Percentiles rank a stretch among this genome's conserved stretches.
phyloP scores from a whole-genome alignment of 2,797 vertebrate genomes.

The Pogonophryne albipinna region DNA sequence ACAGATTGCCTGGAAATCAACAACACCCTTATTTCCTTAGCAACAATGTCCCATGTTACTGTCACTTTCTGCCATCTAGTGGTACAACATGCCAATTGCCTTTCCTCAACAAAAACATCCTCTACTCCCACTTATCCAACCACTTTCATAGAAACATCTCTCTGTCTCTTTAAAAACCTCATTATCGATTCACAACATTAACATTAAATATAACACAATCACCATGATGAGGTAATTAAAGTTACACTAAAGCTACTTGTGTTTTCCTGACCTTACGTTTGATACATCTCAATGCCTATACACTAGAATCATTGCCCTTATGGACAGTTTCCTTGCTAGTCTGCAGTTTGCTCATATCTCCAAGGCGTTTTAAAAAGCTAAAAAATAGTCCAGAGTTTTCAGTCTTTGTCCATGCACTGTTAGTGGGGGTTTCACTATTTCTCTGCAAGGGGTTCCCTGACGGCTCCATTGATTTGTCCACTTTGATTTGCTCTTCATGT shows the following conservation, averaged over 20 bases:
- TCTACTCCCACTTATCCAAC: neutral
- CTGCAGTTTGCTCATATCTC: constrained; percentile 72
- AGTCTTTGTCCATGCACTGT: constrained; percentile 61
- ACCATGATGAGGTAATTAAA: neutral
- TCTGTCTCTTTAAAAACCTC: neutral
- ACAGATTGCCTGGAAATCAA: constrained; percentile 12
- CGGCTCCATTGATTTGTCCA: constrained; percentile 31
- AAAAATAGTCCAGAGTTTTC: constrained; percentile 74
- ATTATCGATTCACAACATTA: constrained; percentile 7
- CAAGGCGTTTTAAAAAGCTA: constrained; percentile 81
- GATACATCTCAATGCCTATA: constrained; percentile 38
- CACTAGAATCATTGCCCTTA: constrained; percentile 48
- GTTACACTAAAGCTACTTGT: constrained; percentile 5
- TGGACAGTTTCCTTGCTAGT: constrained; percentile 63
- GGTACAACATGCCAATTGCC: constrained; percentile 34
- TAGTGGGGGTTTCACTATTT: constrained; percentile 54
- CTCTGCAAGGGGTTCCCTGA: constrained; percentile 14
- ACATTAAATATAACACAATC: constrained; percentile 8
- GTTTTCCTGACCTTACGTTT: constrained; percentile 21
- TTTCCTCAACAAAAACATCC: constrained; percentile 15
- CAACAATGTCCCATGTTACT: constrained; percentile 17
- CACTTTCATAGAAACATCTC: constrained; percentile 5
- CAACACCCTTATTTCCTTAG: constrained; percentile 9
- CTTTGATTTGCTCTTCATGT: constrained; percentile 20
- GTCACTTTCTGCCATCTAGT: constrained; percentile 70